These are phyloP conservation scores for Grapholita molesta DNA, from an alignment of 1,140 invertebrate species.

Conservation along the genomic window DNA sequence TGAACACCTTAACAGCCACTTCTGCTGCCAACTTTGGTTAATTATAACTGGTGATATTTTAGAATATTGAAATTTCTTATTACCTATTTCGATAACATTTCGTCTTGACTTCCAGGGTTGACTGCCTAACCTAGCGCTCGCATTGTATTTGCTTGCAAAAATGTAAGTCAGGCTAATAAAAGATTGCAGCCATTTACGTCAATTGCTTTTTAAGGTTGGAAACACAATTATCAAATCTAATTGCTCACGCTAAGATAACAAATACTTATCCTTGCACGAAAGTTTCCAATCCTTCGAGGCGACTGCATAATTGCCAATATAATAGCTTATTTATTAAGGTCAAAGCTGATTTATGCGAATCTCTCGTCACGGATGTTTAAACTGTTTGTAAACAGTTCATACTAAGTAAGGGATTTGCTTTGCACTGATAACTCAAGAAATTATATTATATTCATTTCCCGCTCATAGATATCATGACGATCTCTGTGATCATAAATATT, in stretches of 20 bases:
- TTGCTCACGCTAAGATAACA: neutral
- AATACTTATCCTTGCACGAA: conserved; percentile 1
- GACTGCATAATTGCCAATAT: neutral
- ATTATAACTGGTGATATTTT: no score
- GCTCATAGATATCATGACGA: neutral
- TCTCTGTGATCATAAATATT: neutral
- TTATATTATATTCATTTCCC: neutral
- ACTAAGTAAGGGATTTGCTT: neutral
- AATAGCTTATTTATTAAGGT: conserved; percentile 1
- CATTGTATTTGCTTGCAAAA: no score
- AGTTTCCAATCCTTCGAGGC: conserved; percentile 17
- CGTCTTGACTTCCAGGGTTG: no score
- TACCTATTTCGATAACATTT: no score
- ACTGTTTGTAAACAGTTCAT: neutral
- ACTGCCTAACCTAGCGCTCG: no score
- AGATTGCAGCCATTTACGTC: neutral
- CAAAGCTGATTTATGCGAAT: conserved; percentile 4
- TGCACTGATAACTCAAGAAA: neutral
- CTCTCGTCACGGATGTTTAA: neutral
- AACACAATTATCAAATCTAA: neutral
- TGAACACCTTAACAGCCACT: no score
- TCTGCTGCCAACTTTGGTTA: no score
- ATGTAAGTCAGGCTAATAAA: no score
- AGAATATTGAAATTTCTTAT: no score
- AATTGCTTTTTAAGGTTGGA: neutral